A percentile compares a stretch with the other conserved stretches of the same genome.
These are phyloP conservation scores for Eudyptes chrysolophus DNA, from an alignment of 2,113 vertebrate genomes.

Conservation along the genomic window DNA sequence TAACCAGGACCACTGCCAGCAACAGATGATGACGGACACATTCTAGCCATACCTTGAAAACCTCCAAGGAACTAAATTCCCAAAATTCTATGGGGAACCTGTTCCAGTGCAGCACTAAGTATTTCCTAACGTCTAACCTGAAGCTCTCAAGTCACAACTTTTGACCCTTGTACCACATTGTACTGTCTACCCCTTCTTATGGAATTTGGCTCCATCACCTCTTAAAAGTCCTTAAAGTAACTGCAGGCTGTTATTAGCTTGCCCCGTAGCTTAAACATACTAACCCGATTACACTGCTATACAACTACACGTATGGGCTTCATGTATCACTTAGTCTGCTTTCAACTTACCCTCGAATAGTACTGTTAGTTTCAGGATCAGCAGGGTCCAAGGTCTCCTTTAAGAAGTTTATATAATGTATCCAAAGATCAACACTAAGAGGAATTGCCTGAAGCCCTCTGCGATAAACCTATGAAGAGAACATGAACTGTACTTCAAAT, in stretches of 20 bases:
- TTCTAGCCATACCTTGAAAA: background rate
- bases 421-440: slow-evolving; percentile 97
- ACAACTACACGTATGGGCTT: rapidly evolving
- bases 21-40: background rate
- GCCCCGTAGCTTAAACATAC: rapidly evolving
- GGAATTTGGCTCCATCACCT: background rate
- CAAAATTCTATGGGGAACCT: background rate
- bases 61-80: background rate
- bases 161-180: no score
- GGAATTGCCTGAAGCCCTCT: slow-evolving; percentile 96
- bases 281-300: rapidly evolving
- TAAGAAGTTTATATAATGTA: slow-evolving; percentile 96
- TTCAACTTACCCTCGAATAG: slow-evolving; percentile 88
- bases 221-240: background rate
- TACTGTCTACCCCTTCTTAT: rapidly evolving
- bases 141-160: background rate
- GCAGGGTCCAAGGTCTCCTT: slow-evolving; percentile 91
- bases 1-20: background rate
- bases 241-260: rapidly evolving
- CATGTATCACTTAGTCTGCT: rapidly evolving
- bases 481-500: slow-evolving; percentile 74
- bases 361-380: slow-evolving; percentile 86
- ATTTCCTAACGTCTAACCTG: background rate
- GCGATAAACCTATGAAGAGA: slow-evolving; percentile 90
- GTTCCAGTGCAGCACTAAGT: background rate